Base-by-base conservation (phyloP, 2,888 invertebrate genomes). In the Periphyllus acericola region DNA sequence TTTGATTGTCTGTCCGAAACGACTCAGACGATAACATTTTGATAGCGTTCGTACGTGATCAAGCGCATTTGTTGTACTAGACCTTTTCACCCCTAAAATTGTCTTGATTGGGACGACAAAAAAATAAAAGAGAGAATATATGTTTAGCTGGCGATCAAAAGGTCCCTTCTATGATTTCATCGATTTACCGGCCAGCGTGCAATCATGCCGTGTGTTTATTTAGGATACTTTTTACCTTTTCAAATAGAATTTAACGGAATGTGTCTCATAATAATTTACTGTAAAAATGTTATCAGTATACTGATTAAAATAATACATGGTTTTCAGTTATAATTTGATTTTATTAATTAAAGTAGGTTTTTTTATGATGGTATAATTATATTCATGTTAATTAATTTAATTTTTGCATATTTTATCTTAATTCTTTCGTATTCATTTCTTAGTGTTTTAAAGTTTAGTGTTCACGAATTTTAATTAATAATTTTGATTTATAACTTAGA, bases 1-100 rank as follows among this genome's bases (percentile, higher is more conserved):
- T 87, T 87, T 80, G 86, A 87, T 80, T 87, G 86, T 87, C 86
- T 55, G 80, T 86, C 68, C 78, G 52, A 86, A 85, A 55, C 85
- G 85, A 71, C 21, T 36, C 85, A 79, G 79, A 79, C 79, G 85
- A 78, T 71, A 71, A 85, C 71, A 52, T 79, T 86, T 79, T 52
- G 85, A 79, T 86, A 86, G 52, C 71, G 80, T 72, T 80, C 79
- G 72, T 36, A 60, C 86, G 72, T 80, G 86, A 87, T 87, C 79
- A 87, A 87, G 86, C 79, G 80, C 80, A 60, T 80, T 87, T 87
- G 80, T 87, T 87, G 40, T 80, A 80, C 79, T 29, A 81, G 86
- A 87, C 86, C 60, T 87, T 80, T 87, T 81, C 80, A 87, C 86
- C 86, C 86, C 80, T 80, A 40, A 87, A 87, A 74, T 74, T 74